phyloP scores from a whole-genome alignment of 2,888 invertebrate genomes.

The Ochropleura leucogaster region DNA sequence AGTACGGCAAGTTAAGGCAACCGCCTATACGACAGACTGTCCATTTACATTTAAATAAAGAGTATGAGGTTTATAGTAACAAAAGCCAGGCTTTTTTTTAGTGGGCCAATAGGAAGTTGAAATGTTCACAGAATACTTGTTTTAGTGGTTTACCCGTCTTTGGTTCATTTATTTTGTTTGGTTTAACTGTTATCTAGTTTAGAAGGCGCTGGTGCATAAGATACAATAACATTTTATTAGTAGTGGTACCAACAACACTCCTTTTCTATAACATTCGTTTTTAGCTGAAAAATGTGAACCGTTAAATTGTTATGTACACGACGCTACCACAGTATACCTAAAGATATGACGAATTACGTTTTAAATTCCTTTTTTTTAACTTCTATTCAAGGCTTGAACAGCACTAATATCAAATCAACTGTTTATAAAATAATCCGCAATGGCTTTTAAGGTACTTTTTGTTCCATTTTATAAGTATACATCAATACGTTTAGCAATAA shows the following conservation, averaged over 20 bases:
- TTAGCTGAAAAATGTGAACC: neutral
- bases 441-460: neutral
- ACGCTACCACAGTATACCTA: conserved; percentile 61
- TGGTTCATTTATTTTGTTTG: conserved; percentile 42
- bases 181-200: neutral
- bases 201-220: neutral
- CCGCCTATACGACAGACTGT: neutral
- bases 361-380: conserved; percentile 23
- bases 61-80: neutral
- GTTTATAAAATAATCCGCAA: neutral
- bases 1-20: neutral
- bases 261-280: neutral
- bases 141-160: conserved; percentile 53
- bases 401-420: neutral
- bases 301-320: conserved; percentile 36
- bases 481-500: neutral
- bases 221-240: neutral
- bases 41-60: no score
- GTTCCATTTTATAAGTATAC: neutral
- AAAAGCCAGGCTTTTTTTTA: neutral
- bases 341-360: conserved; percentile 70
- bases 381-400: neutral
- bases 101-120: neutral
- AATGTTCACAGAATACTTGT: neutral
- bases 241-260: neutral